phyloP scores from a whole-genome alignment of 2,888 invertebrate species.

The Caenorhabditis macrosperma region DNA sequence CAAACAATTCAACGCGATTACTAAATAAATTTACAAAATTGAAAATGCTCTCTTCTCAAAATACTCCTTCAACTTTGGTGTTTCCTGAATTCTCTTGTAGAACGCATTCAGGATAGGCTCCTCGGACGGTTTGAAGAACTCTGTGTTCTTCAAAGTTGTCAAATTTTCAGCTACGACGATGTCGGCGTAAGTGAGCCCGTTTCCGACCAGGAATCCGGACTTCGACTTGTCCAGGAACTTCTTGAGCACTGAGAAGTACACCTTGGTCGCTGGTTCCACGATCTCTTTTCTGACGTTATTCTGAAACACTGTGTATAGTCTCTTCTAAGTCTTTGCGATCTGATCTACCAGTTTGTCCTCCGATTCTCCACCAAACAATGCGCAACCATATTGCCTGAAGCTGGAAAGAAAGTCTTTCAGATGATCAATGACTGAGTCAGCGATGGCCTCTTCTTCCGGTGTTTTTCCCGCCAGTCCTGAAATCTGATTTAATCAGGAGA shows the following conservation, averaged over 20 bases:
- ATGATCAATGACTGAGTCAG: constrained; percentile 25
- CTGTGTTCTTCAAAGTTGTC: constrained; percentile 13
- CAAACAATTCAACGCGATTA: too few relatives aligned
- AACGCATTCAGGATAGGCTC: neutral
- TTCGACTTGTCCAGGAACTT: constrained; percentile 8
- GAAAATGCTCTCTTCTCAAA: neutral
- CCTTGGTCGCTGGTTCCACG: constrained; percentile 11
- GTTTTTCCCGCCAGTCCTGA: constrained; percentile 22
- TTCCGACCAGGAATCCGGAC: constrained; percentile 31
- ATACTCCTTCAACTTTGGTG: too few relatives aligned
- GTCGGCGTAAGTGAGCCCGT: constrained; percentile 38
- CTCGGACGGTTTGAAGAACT: constrained; percentile 7
- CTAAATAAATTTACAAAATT: neutral
- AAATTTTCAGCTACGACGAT: constrained; percentile 37
- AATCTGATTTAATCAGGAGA: too few relatives aligned
- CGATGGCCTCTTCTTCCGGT: constrained; percentile 9
- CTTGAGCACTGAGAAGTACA: constrained; percentile 19
- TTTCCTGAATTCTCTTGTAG: constrained; percentile 1
- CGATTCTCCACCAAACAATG: neutral
- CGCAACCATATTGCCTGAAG: neutral
- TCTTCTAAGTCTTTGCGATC: neutral
- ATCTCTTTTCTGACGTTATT: constrained; percentile 1
- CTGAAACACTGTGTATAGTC: neutral
- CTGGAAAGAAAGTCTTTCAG: constrained; percentile 26
- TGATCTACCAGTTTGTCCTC: neutral